These are phyloP conservation scores for Sander lucioperca DNA, from an alignment of 2,113 vertebrate species.

Conservation along the genomic window DNA sequence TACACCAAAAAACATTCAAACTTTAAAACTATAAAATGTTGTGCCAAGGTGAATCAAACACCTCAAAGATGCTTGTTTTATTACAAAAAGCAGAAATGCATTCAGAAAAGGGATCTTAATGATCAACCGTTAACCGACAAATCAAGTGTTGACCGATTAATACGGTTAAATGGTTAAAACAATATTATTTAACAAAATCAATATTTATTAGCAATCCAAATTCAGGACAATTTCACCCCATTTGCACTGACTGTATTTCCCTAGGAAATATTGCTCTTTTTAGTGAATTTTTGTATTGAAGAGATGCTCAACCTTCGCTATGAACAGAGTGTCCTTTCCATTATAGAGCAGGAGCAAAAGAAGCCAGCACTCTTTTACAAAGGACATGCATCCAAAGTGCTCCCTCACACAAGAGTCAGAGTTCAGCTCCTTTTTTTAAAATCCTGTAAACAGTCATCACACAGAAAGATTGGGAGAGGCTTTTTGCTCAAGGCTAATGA, in stretches of 20 bases:
- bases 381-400: constrained; percentile 29
- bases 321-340: constrained; percentile 23
- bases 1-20: too few species aligned
- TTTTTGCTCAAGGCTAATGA: constrained; percentile 18
- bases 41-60: not conserved
- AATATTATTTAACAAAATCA: too few species aligned
- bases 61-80: not conserved
- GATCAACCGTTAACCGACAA: too few species aligned
- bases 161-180: too few species aligned
- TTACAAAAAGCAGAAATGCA: not conserved
- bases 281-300: constrained; percentile 10
- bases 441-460: constrained; percentile 6
- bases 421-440: constrained; percentile 30
- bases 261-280: constrained; percentile 14
- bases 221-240: too few species aligned
- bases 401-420: not conserved
- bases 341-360: constrained; percentile 18
- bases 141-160: too few species aligned
- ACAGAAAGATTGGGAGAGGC: not conserved
- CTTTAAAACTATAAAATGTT: not conserved
- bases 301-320: constrained; percentile 8
- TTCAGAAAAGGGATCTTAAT: too few species aligned
- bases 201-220: too few species aligned
- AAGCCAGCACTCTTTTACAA: not conserved
- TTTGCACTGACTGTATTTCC: constrained; percentile 1